Percentiles rank a stretch among this genome's conserved stretches.
phyloP scores from a whole-genome alignment of 2,888 invertebrate species.

The Chloroclystis v-ata region DNA sequence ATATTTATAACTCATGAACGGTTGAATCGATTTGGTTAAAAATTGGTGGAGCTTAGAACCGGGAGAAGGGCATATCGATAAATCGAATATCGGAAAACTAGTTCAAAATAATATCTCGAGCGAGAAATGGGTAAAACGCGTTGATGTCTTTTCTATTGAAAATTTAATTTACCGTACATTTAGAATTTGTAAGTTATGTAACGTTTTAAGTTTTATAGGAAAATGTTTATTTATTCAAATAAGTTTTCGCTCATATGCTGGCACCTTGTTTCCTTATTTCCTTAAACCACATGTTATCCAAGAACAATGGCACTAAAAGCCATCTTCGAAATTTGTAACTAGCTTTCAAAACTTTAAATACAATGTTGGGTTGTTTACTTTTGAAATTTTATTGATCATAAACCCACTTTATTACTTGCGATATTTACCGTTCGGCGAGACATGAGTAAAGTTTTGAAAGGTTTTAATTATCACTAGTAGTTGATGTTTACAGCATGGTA shows the following conservation, averaged over 20 bases:
- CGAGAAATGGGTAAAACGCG: neutral
- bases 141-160: conserved; percentile 7
- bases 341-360: conserved; percentile 5
- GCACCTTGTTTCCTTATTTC: too few species aligned
- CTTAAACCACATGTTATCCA: neutral
- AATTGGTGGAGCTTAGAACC: too few species aligned
- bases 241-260: too few species aligned
- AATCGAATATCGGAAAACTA: too few species aligned
- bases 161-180: too few species aligned
- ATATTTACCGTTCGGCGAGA: neutral
- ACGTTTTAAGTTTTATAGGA: too few species aligned
- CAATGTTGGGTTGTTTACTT: conserved; percentile 8
- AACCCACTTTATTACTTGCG: conserved; percentile 6
- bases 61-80: too few species aligned
- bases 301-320: neutral
- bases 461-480: neutral
- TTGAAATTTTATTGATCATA: conserved; percentile 13
- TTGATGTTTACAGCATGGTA: too few species aligned
- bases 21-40: too few species aligned
- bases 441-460: neutral
- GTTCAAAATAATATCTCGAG: neutral
- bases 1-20: too few species aligned
- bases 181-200: too few species aligned
- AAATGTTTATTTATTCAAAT: too few species aligned
- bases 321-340: neutral